Conservation (phyloP, 1,140 invertebrate species). For the fruit fly (Drosophila melanogaster) region Release_6_plus_ISO1_MT NT_037436.4:5157501-5158000, state of each 20-base stretch:
- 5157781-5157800: slow-evolving; percentile 77
- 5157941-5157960: not conserved
- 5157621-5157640: slow-evolving; percentile 54
- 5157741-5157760: slow-evolving; percentile 84
- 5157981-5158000: slow-evolving; percentile 52
- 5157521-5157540: slow-evolving; percentile 43
- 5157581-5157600: slow-evolving; percentile 60
- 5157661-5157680: slow-evolving; percentile 43
- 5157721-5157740: slow-evolving; percentile 80
- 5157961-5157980: slow-evolving; percentile 46
- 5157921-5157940: slow-evolving; percentile 18
- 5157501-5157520: slow-evolving; percentile 28
- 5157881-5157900: slow-evolving; percentile 48
- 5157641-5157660: slow-evolving; percentile 31
- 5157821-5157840: slow-evolving; percentile 57
- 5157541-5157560: slow-evolving; percentile 56
- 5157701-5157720: slow-evolving; percentile 50
- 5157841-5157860: slow-evolving; percentile 54
- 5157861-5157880: slow-evolving; percentile 46
- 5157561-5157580: slow-evolving; percentile 69
- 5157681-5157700: slow-evolving; percentile 53
- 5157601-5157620: slow-evolving; percentile 68
- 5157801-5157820: slow-evolving; percentile 65
- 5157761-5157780: slow-evolving; percentile 74
- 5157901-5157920: slow-evolving; percentile 43